Evolutionary conservation across 1,140 invertebrate genomes (phyloP).

Genomic region (Trichoplusia ni): DNA sequence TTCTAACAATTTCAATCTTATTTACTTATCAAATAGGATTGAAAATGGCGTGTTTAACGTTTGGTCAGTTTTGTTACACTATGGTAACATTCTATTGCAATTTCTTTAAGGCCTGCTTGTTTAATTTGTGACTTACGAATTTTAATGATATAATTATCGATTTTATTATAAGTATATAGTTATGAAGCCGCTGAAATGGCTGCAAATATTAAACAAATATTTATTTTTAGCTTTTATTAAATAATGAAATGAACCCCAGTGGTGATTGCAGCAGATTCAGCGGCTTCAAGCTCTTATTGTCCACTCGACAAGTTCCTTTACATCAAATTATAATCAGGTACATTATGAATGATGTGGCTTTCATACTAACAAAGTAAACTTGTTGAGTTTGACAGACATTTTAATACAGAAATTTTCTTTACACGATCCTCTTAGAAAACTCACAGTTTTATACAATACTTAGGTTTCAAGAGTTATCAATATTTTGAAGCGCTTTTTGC

Average conservation of each 20-base stretch:
- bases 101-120: constrained; percentile 20
- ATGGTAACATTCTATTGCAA: constrained; percentile 26
- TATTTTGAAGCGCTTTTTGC: too few species aligned
- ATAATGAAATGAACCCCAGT: constrained; percentile 1
- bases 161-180: background rate
- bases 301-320: constrained; percentile 17
- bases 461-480: background rate
- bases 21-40: constrained; percentile 10
- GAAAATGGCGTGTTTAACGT: constrained; percentile 2
- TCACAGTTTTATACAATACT: constrained; percentile 6
- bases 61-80: constrained; percentile 17
- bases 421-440: constrained; percentile 6
- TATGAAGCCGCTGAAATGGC: constrained; percentile 11
- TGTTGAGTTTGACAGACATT: constrained; percentile 1
- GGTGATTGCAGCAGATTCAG: background rate
- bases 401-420: constrained; percentile 1
- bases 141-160: background rate
- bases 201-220: background rate
- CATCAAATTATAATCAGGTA: constrained; percentile 18
- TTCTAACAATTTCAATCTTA: constrained; percentile 14
- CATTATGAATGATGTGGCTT: constrained; percentile 9
- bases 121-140: constrained; percentile 19
- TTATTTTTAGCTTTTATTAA: background rate
- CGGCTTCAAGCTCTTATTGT: constrained; percentile 5
- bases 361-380: background rate